Conservation (phyloP, 2,797 vertebrate species). For the Loriculus beryllinus region DNA sequence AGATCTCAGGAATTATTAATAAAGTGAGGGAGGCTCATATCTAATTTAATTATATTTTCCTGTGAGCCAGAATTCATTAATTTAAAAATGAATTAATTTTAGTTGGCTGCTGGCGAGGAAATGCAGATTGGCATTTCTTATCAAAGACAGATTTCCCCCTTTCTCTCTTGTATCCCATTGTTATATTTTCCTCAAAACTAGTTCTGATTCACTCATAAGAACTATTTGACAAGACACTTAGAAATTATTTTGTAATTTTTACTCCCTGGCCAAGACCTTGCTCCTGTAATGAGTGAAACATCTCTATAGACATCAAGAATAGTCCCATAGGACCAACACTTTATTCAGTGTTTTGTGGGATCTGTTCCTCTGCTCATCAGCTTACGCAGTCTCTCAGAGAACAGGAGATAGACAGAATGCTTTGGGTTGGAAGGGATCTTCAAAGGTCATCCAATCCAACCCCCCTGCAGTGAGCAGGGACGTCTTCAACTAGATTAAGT, state of each 20-base stretch:
- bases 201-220: conserved; percentile 30
- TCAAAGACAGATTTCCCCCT: background rate
- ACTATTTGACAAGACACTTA: background rate
- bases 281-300: background rate
- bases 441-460: too few species aligned
- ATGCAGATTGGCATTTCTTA: background rate
- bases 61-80: background rate
- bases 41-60: background rate
- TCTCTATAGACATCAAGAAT: background rate
- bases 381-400: background rate
- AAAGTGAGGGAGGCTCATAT: background rate
- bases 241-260: background rate
- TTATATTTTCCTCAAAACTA: conserved; percentile 13
- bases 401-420: background rate
- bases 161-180: background rate
- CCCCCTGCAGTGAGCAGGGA: background rate
- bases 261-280: background rate
- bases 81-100: conserved; percentile 12
- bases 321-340: background rate
- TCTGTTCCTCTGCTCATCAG: background rate
- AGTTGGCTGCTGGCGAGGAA: conserved; percentile 6
- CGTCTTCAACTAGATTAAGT: background rate
- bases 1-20: background rate
- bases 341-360: background rate
- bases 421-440: too few species aligned